Evolutionary conservation across 2,888 invertebrate genomes (phyloP).

Genomic region (Tiliacea aurago): DNA sequence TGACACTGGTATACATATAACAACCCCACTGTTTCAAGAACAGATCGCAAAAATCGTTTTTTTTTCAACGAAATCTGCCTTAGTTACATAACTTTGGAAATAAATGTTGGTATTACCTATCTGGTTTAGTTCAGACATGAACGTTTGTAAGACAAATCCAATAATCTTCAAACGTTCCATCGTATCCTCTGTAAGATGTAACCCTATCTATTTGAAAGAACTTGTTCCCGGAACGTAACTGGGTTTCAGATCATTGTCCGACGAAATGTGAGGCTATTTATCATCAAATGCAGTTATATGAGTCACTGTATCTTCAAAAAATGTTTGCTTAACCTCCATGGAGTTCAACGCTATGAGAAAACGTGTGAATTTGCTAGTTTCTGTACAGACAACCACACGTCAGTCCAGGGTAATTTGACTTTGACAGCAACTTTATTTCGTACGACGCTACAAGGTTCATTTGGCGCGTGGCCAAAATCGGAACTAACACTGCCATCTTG

Average conservation of each 20-base stretch:
- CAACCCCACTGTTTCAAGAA: neutral
- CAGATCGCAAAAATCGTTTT: neutral
- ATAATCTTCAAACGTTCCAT: conserved; percentile 35
- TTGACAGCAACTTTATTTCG: conserved; percentile 5
- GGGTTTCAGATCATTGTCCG: conserved; percentile 42
- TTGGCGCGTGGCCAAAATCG: neutral
- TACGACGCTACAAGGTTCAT: neutral
- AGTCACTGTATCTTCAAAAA: conserved; percentile 68
- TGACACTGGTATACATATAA: neutral
- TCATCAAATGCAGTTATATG: conserved; percentile 62
- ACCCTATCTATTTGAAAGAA: conserved; percentile 30
- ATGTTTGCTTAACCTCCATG: conserved; percentile 76
- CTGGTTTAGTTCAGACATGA: conserved; percentile 1
- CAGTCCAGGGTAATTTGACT: neutral
- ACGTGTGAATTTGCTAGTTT: conserved; percentile 60
- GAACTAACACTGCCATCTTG: neutral
- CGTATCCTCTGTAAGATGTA: conserved; percentile 16
- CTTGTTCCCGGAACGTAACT: conserved; percentile 40
- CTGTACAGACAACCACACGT: neutral
- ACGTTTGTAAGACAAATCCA: conserved; percentile 27
- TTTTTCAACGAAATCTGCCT: neutral
- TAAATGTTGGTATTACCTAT: conserved; percentile 3
- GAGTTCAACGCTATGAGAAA: conserved; percentile 73
- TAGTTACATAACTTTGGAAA: conserved; percentile 2
- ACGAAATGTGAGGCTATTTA: conserved; percentile 53